These are phyloP conservation scores for Dexiosoma caninum DNA, from an alignment of 2,888 invertebrate species.

Conservation along the genomic window DNA sequence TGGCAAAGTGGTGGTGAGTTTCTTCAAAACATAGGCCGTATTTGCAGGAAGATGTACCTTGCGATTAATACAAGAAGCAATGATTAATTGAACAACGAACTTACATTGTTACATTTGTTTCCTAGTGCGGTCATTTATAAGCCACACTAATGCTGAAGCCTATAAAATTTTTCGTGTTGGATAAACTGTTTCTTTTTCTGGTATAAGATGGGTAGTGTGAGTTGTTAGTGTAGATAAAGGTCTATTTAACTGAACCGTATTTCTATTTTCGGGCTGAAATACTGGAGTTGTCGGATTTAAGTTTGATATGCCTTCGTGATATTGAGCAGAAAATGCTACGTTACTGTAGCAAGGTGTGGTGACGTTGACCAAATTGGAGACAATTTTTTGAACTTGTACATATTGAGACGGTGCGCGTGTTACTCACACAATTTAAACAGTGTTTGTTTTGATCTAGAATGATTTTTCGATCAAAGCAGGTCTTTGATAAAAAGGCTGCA, in stretches of 20 bases:
- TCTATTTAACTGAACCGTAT: neutral
- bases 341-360: neutral
- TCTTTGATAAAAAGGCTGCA: too few relatives aligned
- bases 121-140: neutral
- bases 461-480: too few relatives aligned
- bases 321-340: too few relatives aligned
- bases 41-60: neutral
- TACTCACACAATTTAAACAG: too few relatives aligned
- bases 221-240: neutral
- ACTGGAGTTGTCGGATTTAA: too few relatives aligned
- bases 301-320: too few relatives aligned
- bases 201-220: neutral
- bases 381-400: neutral
- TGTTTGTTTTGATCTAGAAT: neutral
- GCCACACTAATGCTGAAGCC: neutral
- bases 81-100: neutral
- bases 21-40: neutral
- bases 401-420: neutral
- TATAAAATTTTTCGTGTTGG: neutral
- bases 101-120: neutral
- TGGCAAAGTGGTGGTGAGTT: neutral
- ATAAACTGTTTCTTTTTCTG: neutral
- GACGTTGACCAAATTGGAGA: neutral
- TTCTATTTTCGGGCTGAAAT: too few relatives aligned
- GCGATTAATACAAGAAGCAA: neutral